These are phyloP conservation scores for Paraescarpia echinospica DNA, from an alignment of 1,140 invertebrate species.

Conservation along the genomic window DNA sequence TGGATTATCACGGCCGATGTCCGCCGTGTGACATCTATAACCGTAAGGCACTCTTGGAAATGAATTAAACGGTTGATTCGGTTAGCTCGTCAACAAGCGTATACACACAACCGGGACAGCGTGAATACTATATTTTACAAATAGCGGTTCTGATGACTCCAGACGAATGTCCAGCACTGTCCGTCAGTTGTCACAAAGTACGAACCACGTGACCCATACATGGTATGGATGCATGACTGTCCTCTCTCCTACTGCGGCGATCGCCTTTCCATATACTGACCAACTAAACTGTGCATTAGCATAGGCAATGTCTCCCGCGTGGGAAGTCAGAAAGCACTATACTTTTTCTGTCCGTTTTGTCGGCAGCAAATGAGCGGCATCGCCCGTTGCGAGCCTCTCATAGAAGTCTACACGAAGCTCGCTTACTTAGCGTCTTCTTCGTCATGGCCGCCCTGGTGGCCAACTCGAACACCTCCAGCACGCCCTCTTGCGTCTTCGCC, in stretches of 20 bases:
- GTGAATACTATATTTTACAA: not conserved
- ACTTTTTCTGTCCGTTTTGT: not conserved
- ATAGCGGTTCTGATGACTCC: not conserved
- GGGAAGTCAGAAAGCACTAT: not conserved
- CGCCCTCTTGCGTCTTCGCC: slow-evolving; percentile 44
- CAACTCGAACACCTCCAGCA: slow-evolving; percentile 43
- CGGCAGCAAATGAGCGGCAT: not conserved
- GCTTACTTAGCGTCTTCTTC: not conserved
- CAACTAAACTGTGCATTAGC: not conserved
- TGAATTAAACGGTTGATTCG: not conserved
- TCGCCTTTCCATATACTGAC: not conserved
- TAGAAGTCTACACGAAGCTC: not conserved
- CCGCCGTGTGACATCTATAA: not conserved
- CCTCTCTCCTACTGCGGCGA: not conserved
- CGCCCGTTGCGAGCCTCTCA: not conserved
- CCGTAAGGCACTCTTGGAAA: not conserved
- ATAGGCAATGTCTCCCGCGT: not conserved
- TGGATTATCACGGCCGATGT: not conserved
- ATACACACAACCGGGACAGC: not conserved
- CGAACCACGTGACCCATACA: not conserved
- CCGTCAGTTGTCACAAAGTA: not conserved
- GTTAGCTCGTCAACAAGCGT: not conserved
- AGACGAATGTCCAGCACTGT: not conserved
- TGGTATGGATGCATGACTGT: not conserved
- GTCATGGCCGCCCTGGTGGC: slow-evolving; percentile 37